Conservation (phyloP, 2,113 vertebrate genomes). For the Brachyistius frenatus region DNA sequence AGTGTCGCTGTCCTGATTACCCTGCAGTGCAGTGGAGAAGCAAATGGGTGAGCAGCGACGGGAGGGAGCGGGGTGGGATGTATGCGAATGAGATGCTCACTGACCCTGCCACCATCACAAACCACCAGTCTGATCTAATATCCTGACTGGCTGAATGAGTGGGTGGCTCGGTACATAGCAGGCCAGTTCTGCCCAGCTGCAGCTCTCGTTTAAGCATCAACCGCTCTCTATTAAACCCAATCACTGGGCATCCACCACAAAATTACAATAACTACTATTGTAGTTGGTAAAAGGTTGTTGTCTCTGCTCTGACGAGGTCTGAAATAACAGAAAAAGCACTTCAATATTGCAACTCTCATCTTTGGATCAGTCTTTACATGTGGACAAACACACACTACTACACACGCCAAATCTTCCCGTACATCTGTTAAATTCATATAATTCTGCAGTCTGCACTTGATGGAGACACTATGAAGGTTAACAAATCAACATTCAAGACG, state of each 20-base stretch:
- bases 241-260: slow-evolving; percentile 10
- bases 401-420: slow-evolving; percentile 23
- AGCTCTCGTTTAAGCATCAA: slow-evolving; percentile 59
- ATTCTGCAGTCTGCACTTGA: slow-evolving; percentile 47
- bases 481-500: slow-evolving; percentile 74
- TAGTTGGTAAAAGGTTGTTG: slow-evolving; percentile 12
- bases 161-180: slow-evolving; percentile 60
- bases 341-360: neutral
- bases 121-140: slow-evolving; percentile 83
- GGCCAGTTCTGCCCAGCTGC: slow-evolving; percentile 48
- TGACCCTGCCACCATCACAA: slow-evolving; percentile 82
- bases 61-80: slow-evolving; percentile 44
- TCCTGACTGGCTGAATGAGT: slow-evolving; percentile 73
- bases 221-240: slow-evolving; percentile 28
- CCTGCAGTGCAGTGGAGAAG: slow-evolving; percentile 73
- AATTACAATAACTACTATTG: slow-evolving; percentile 16
- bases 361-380: slow-evolving; percentile 1
- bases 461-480: slow-evolving; percentile 66
- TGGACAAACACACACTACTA: slow-evolving; percentile 3
- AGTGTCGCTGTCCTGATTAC: slow-evolving; percentile 82
- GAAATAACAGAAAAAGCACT: slow-evolving; percentile 32
- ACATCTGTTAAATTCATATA: slow-evolving; percentile 61
- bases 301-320: neutral
- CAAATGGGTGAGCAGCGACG: slow-evolving; percentile 67
- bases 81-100: slow-evolving; percentile 78